Conservation (phyloP, 2,113 vertebrate genomes). For the Megaceryle torquata region DNA sequence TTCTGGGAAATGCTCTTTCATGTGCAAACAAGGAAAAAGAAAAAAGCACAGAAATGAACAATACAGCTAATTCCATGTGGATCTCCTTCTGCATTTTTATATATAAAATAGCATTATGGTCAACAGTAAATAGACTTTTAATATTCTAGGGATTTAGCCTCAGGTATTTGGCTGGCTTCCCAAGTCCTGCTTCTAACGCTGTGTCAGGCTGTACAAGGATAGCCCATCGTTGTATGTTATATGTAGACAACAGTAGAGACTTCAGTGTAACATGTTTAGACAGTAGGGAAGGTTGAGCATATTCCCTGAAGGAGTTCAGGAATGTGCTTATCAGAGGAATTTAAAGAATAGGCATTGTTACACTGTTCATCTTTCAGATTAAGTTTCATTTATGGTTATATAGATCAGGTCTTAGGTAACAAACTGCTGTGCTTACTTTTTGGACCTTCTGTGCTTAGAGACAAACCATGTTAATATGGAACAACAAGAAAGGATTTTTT, state of each 20-base stretch:
- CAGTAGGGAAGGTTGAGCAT: conserved; percentile 6
- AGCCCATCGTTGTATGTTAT: background rate
- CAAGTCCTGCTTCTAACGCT: conserved; percentile 3
- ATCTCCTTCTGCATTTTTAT: conserved; percentile 18
- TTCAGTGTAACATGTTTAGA: conserved; percentile 13
- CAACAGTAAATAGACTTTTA: conserved; percentile 35
- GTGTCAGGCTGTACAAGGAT: conserved; percentile 13
- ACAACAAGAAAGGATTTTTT: background rate
- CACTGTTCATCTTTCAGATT: background rate
- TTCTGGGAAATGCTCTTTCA: conserved; percentile 18
- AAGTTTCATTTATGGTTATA: background rate
- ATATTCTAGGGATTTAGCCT: conserved; percentile 39
- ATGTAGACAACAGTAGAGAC: background rate
- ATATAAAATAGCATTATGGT: conserved; percentile 24
- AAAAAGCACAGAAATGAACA: background rate
- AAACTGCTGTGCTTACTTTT: background rate
- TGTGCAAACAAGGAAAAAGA: background rate
- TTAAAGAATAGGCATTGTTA: conserved; percentile 28
- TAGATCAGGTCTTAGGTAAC: background rate
- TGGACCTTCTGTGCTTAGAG: background rate
- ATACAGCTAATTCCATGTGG: conserved; percentile 16
- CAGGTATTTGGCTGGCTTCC: conserved; percentile 50
- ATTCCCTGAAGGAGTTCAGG: background rate
- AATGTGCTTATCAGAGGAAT: conserved; percentile 26
- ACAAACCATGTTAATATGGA: background rate